These are phyloP conservation scores for Protaetia brevitarsis DNA, from an alignment of 1,140 invertebrate genomes.

Conservation along the genomic window DNA sequence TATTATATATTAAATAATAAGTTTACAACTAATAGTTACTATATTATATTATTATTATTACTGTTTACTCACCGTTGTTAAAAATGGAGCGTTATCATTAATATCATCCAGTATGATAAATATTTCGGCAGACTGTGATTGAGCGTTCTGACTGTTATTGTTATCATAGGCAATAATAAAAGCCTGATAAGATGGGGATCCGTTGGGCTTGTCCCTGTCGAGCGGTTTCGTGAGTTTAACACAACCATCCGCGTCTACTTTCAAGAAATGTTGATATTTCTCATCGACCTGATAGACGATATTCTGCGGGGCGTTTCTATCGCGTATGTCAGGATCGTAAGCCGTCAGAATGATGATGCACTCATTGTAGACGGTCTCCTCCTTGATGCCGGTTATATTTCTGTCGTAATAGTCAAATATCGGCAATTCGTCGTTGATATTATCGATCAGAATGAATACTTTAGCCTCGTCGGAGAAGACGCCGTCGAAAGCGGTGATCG, in stretches of 20 bases:
- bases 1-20: too few species aligned
- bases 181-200: conserved; percentile 79
- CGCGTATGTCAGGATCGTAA: conserved; percentile 80
- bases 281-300: conserved; percentile 73
- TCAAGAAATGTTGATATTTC: conserved; percentile 65
- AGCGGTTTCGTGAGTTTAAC: conserved; percentile 72
- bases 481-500: conserved; percentile 75
- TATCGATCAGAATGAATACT: conserved; percentile 74
- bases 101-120: conserved; percentile 77
- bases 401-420: conserved; percentile 64
- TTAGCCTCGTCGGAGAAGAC: conserved; percentile 69
- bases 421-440: conserved; percentile 82
- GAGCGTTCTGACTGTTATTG: conserved; percentile 59
- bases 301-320: conserved; percentile 68
- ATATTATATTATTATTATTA: too few species aligned
- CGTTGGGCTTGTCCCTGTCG: conserved; percentile 82
- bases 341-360: conserved; percentile 69
- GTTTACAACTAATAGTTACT: too few species aligned
- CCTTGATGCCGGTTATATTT: conserved; percentile 65
- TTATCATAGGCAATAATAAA: conserved; percentile 81
- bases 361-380: conserved; percentile 61
- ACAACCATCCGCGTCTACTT: conserved; percentile 68
- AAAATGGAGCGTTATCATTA: conserved; percentile 85
- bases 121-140: conserved; percentile 64
- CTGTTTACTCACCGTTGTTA: conserved; percentile 74